Conservation (phyloP, 2,113 vertebrate species). For the Uropsilus gracilis region DNA sequence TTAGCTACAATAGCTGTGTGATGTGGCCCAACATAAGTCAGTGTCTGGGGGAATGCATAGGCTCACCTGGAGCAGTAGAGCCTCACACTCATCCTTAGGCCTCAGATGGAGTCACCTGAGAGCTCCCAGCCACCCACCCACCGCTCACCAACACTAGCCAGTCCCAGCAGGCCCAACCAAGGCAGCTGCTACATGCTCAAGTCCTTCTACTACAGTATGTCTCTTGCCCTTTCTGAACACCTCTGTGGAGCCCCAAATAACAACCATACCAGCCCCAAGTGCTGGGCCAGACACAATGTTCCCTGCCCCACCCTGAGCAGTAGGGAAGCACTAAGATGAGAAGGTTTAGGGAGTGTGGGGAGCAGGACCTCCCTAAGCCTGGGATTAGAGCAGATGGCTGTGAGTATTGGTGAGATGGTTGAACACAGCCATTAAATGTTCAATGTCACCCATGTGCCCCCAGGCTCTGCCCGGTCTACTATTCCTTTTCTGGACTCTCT, state of each 20-base stretch:
- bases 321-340: no score
- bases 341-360: no score
- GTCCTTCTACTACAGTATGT: background rate
- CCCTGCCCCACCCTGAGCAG: no score
- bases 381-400: background rate
- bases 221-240: background rate
- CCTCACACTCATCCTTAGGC: background rate
- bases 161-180: background rate
- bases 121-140: background rate
- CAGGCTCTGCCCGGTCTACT: accelerated
- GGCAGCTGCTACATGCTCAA: background rate
- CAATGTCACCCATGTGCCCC: accelerated
- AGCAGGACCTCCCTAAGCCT: background rate
- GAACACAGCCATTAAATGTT: background rate
- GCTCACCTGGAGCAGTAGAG: background rate
- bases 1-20: no score
- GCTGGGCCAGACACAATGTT: no score
- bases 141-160: background rate
- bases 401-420: no score
- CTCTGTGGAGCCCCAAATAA: background rate
- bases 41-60: no score
- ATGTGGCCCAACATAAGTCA: no score
- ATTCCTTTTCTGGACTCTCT: background rate
- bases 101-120: background rate
- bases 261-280: no score